These are phyloP conservation scores for Gambelia wislizenii DNA, from an alignment of 2,797 vertebrate species.

Conservation along the genomic window DNA sequence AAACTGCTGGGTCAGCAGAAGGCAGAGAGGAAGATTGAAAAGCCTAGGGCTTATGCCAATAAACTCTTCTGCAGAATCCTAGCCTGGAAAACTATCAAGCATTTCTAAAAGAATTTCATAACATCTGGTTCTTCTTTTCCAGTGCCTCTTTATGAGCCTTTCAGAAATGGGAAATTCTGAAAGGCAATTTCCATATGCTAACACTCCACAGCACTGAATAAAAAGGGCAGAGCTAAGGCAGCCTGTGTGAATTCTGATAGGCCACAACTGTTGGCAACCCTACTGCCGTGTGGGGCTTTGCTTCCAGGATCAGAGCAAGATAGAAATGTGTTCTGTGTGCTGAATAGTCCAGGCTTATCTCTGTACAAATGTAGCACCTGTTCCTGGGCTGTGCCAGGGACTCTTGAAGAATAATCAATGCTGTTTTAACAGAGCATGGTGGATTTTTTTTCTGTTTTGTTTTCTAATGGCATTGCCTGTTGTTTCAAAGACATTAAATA, in stretches of 20 bases:
- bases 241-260: constrained; percentile 49
- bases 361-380: constrained; percentile 31
- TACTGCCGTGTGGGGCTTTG: constrained; percentile 38
- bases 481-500: constrained; percentile 42
- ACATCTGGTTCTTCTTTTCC: constrained; percentile 68
- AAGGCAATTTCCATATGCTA: constrained; percentile 65
- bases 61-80: constrained; percentile 61
- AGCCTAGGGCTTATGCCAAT: constrained; percentile 64
- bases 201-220: constrained; percentile 53
- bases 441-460: background rate
- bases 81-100: constrained; percentile 66
- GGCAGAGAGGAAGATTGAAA: constrained; percentile 51
- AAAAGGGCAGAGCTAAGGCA: constrained; percentile 49
- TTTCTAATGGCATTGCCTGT: constrained; percentile 35
- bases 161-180: constrained; percentile 66
- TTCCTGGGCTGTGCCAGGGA: constrained; percentile 39
- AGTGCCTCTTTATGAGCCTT: constrained; percentile 49
- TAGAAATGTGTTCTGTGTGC: constrained; percentile 40
- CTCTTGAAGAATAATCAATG: constrained; percentile 38
- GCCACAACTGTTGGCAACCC: constrained; percentile 63
- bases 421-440: constrained; percentile 39
- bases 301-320: constrained; percentile 42
- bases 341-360: constrained; percentile 11
- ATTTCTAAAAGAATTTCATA: constrained; percentile 67
- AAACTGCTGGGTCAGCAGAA: constrained; percentile 65